These are phyloP conservation scores for Cetonia aurata DNA, from an alignment of 2,888 invertebrate species.

Conservation along the genomic window DNA sequence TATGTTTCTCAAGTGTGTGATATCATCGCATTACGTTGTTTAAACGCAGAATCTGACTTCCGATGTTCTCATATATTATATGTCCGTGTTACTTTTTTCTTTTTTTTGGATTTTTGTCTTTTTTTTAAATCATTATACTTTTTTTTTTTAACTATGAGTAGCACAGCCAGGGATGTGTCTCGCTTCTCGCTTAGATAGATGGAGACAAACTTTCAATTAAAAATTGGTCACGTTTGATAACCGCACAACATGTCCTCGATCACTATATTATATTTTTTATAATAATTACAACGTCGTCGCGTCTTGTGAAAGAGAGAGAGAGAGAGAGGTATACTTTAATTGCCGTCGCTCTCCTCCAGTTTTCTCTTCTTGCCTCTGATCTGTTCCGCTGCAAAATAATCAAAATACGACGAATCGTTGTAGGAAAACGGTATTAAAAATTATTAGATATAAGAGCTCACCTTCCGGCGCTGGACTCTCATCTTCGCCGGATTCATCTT, in stretches of 20 bases:
- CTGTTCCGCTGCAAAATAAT: constrained; percentile 61
- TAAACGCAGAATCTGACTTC: constrained; percentile 41
- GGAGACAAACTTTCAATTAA: constrained; percentile 44
- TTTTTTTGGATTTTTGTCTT: constrained; percentile 18
- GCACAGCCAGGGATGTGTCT: constrained; percentile 53
- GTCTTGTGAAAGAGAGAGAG: too few species aligned
- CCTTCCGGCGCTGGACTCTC: constrained; percentile 65
- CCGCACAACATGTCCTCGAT: constrained; percentile 41
- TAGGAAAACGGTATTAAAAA: not conserved
- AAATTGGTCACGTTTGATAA: constrained; percentile 43
- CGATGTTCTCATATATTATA: constrained; percentile 32
- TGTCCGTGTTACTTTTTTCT: not conserved
- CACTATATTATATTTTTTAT: constrained; percentile 36
- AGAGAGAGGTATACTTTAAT: constrained; percentile 51
- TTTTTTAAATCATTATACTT: constrained; percentile 9
- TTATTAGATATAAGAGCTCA: constrained; percentile 53
- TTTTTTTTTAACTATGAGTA: constrained; percentile 47
- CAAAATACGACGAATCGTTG: too few species aligned
- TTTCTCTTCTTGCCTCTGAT: constrained; percentile 81
- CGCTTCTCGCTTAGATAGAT: constrained; percentile 49
- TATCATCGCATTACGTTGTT: constrained; percentile 12
- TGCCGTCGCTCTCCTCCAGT: constrained; percentile 73
- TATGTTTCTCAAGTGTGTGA: constrained; percentile 11
- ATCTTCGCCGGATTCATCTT: constrained; percentile 59
- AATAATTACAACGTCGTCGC: too few species aligned